Conservation (phyloP, 2,113 vertebrate species). For the Antigone vipio region DNA sequence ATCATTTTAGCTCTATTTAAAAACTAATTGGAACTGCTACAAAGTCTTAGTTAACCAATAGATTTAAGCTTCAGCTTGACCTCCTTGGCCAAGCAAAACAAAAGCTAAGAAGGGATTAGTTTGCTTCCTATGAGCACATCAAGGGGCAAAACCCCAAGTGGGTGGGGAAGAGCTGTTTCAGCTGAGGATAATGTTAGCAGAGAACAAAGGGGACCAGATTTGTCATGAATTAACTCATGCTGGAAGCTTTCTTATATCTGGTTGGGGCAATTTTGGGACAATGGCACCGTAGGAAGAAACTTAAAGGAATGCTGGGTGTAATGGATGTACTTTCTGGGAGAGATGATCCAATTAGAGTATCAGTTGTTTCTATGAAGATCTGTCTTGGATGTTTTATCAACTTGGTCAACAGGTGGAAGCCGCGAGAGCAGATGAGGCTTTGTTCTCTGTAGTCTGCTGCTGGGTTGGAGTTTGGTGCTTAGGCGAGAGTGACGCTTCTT, state of each 20-base stretch:
- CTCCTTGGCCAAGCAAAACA: slow-evolving; percentile 14
- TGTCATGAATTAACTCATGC: neutral
- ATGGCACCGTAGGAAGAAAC: neutral
- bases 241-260: neutral
- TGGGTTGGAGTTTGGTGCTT: neutral
- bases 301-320: neutral
- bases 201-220: slow-evolving; percentile 7
- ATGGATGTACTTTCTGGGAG: neutral
- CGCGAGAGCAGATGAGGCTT: neutral
- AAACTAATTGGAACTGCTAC: neutral
- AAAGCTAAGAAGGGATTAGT: neutral
- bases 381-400: neutral
- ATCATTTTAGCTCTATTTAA: neutral
- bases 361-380: neutral
- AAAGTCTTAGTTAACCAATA: neutral
- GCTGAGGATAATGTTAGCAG: neutral
- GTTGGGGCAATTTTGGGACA: neutral
- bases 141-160: neutral
- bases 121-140: neutral
- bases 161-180: neutral
- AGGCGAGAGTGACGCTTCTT: neutral
- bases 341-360: neutral
- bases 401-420: neutral
- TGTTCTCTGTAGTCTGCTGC: neutral
- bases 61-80: slow-evolving; percentile 25